Conservation (phyloP, 2,113 vertebrate genomes). For the Pao palembangensis region DNA sequence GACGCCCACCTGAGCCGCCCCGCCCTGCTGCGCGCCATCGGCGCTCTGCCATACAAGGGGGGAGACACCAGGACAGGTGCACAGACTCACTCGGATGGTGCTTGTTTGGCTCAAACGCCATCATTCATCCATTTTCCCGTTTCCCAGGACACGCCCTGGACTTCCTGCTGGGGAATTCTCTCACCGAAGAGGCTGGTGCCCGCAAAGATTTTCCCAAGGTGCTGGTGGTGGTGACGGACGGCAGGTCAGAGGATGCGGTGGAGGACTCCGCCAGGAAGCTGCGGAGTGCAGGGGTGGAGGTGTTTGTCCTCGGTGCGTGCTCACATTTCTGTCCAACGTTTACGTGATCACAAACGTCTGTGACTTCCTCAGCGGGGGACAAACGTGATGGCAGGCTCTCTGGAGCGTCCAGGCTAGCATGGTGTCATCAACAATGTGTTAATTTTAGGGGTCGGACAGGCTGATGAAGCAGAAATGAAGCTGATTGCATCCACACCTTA, state of each 20-base stretch:
- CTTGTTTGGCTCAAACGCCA: too few relatives aligned
- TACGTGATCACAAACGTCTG: constrained; percentile 6
- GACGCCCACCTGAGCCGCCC: constrained; percentile 78
- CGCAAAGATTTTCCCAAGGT: constrained; percentile 89
- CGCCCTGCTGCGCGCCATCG: constrained; percentile 84
- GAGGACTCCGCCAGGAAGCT: constrained; percentile 83
- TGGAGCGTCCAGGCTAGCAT: background rate
- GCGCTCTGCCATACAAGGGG: constrained; percentile 85
- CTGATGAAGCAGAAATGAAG: constrained; percentile 86
- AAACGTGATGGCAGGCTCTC: background rate
- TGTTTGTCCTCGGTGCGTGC: constrained; percentile 88
- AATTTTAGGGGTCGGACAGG: constrained; percentile 83
- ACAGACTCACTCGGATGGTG: too few relatives aligned
- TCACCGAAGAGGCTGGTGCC: constrained; percentile 83
- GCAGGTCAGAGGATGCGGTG: constrained; percentile 87
- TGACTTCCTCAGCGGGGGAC: background rate
- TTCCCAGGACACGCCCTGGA: constrained; percentile 85
- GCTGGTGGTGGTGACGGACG: constrained; percentile 89
- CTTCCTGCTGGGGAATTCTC: constrained; percentile 80
- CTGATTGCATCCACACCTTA: constrained; percentile 86
- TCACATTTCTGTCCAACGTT: constrained; percentile 23
- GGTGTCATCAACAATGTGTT: background rate
- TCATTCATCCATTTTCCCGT: background rate
- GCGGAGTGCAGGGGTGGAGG: constrained; percentile 85
- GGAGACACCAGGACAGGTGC: constrained; percentile 88